Percentiles rank a stretch among this genome's conserved stretches.
Conservation (phyloP, 1,140 invertebrate genomes). For the Aphelenchoides fujianensis region DNA sequence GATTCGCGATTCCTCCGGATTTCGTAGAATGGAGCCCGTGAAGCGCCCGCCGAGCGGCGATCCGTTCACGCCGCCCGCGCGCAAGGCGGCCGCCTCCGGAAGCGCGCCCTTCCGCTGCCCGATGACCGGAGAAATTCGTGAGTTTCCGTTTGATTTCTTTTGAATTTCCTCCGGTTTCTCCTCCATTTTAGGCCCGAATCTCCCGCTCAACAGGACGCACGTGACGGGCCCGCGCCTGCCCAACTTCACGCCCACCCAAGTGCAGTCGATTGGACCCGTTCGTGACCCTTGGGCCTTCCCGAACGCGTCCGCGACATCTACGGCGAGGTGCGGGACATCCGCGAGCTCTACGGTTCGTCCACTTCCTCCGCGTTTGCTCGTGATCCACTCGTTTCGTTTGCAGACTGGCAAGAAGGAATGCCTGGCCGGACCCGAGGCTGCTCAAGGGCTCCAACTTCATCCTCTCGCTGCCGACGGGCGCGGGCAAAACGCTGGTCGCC, state of each 20-base stretch:
- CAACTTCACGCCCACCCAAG: background rate
- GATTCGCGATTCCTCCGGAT: no score
- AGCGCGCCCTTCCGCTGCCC: no score
- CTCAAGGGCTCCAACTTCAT: conserved; percentile 72
- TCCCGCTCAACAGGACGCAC: conserved; percentile 3
- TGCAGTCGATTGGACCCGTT: background rate
- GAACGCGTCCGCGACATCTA: conserved; percentile 23
- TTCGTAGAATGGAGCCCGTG: no score
- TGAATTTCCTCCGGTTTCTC: background rate
- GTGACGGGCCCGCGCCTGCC: background rate
- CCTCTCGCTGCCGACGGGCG: conserved; percentile 87
- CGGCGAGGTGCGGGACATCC: conserved; percentile 25
- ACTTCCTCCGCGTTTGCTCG: background rate
- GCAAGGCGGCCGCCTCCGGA: no score
- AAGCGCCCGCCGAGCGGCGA: no score
- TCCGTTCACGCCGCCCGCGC: no score
- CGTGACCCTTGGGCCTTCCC: background rate
- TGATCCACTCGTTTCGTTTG: no score
- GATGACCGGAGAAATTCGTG: background rate
- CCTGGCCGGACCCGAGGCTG: conserved; percentile 41
- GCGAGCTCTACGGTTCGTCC: conserved; percentile 34
- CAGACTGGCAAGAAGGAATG: conserved; percentile 59
- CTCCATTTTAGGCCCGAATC: conserved; percentile 9
- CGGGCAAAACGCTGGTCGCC: conserved; percentile 90
- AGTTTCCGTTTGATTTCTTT: background rate